These are phyloP conservation scores for Physella acuta DNA, from an alignment of 1,140 invertebrate species.

Conservation along the genomic window DNA sequence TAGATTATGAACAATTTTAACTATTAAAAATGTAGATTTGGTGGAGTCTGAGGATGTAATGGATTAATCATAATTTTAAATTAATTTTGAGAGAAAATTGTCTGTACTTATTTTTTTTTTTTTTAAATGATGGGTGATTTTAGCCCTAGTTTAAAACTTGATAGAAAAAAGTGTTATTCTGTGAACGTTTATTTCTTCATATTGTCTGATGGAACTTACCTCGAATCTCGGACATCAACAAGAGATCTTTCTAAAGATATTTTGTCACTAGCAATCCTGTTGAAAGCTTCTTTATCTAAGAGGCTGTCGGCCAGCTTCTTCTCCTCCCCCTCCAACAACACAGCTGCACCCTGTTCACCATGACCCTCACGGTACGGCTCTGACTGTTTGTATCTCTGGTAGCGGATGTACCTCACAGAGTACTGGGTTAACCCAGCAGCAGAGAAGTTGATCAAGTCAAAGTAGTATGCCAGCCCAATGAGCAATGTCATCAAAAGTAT, in stretches of 20 bases:
- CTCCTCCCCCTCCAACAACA: constrained; percentile 46
- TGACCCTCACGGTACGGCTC: constrained; percentile 41
- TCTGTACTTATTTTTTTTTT: too few species aligned
- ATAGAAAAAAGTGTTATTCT: too few species aligned
- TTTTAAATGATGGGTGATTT: too few species aligned
- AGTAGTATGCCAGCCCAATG: neutral
- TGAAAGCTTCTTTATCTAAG: constrained; percentile 84
- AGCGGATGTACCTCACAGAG: constrained; percentile 38
- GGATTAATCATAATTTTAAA: too few species aligned
- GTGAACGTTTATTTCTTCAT: too few species aligned
- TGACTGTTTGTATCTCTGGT: constrained; percentile 33
- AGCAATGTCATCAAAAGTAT: neutral
- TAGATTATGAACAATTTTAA: too few species aligned
- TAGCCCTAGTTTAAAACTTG: too few species aligned
- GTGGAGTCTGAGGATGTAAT: too few species aligned
- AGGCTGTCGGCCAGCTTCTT: constrained; percentile 42
- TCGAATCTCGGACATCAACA: constrained; percentile 76
- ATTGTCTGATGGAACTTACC: too few species aligned
- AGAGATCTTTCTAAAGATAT: constrained; percentile 82
- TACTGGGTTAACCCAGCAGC: neutral
- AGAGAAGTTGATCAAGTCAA: neutral
- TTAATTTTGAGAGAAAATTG: too few species aligned
- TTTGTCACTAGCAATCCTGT: constrained; percentile 84
- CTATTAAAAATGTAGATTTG: too few species aligned
- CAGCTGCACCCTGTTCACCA: constrained; percentile 49